Percentiles rank a stretch among this genome's conserved stretches.
These are phyloP conservation scores for Eueides isabella DNA, from an alignment of 1,140 invertebrate species.

Conservation along the genomic window DNA sequence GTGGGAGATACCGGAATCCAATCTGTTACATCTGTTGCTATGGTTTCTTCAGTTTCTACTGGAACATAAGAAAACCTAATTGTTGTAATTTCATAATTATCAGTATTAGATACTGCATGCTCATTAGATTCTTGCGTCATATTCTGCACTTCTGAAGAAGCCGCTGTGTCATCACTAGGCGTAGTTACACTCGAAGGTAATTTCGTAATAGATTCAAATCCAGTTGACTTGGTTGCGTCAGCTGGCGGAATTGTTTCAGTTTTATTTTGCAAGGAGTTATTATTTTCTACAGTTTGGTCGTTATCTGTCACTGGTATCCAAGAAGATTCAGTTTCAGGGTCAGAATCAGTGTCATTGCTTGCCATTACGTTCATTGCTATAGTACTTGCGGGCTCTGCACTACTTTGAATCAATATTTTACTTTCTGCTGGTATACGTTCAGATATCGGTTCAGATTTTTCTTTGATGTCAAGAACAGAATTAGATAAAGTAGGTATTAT, in stretches of 20 bases:
- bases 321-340: slow-evolving; percentile 42
- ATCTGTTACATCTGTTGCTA: slow-evolving; percentile 43
- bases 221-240: slow-evolving; percentile 64
- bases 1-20: slow-evolving; percentile 64
- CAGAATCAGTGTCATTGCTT: not conserved
- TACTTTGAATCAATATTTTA: slow-evolving; percentile 66
- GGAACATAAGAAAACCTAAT: slow-evolving; percentile 73
- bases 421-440: slow-evolving; percentile 68
- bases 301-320: slow-evolving; percentile 56
- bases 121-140: slow-evolving; percentile 44
- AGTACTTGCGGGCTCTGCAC: slow-evolving; percentile 46
- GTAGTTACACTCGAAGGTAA: slow-evolving; percentile 68
- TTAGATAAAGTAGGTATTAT: slow-evolving; percentile 40
- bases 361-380: slow-evolving; percentile 31
- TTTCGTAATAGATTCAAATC: slow-evolving; percentile 78
- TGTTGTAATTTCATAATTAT: slow-evolving; percentile 74
- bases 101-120: slow-evolving; percentile 43
- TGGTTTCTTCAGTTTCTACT: slow-evolving; percentile 54
- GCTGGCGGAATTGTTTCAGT: slow-evolving; percentile 59
- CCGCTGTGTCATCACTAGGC: slow-evolving; percentile 60
- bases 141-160: slow-evolving; percentile 51
- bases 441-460: slow-evolving; percentile 52
- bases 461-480: slow-evolving; percentile 34
- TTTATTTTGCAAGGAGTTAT: slow-evolving; percentile 47
- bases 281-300: slow-evolving; percentile 47